Evolutionary conservation across 2,888 invertebrate genomes (phyloP).

Genomic region (Heteromyza rotundicornis): DNA sequence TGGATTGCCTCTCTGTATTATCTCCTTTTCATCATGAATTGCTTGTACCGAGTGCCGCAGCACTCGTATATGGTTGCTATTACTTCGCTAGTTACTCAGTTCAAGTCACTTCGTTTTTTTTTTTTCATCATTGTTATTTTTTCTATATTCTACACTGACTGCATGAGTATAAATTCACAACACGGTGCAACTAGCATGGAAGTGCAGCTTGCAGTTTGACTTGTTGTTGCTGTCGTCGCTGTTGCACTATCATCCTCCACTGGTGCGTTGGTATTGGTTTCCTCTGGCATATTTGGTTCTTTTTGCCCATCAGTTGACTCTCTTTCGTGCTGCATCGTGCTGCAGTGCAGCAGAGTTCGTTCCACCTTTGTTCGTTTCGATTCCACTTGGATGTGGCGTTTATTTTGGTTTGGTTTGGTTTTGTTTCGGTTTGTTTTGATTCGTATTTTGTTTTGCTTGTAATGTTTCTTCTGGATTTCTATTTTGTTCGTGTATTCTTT

Average conservation of each 20-base stretch:
- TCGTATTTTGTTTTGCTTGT: constrained; percentile 50
- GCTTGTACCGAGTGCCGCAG: constrained; percentile 38
- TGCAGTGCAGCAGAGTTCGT: constrained; percentile 52
- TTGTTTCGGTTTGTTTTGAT: constrained; percentile 48
- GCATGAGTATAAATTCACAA: not conserved
- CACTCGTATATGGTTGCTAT: constrained; percentile 40
- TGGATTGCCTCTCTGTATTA: not conserved
- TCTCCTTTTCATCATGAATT: not conserved
- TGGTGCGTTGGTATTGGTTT: constrained; percentile 12
- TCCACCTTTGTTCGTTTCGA: constrained; percentile 37
- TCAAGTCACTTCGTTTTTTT: not conserved
- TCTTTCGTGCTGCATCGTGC: constrained; percentile 5
- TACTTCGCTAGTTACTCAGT: too few relatives aligned
- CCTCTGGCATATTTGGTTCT: constrained; percentile 6
- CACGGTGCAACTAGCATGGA: not conserved
- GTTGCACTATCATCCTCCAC: constrained; percentile 24
- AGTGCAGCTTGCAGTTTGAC: not conserved
- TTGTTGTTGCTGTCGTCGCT: constrained; percentile 24
- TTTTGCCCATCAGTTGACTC: constrained; percentile 11
- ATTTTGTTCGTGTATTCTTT: constrained; percentile 50
- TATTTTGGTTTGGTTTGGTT: constrained; percentile 15
- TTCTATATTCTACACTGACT: not conserved
- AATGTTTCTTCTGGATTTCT: constrained; percentile 55
- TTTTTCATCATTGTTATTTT: not conserved
- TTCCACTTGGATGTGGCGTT: not conserved